Evolutionary conservation across 2,797 vertebrate species (phyloP).

Genomic region (Nyctalus aviator): DNA sequence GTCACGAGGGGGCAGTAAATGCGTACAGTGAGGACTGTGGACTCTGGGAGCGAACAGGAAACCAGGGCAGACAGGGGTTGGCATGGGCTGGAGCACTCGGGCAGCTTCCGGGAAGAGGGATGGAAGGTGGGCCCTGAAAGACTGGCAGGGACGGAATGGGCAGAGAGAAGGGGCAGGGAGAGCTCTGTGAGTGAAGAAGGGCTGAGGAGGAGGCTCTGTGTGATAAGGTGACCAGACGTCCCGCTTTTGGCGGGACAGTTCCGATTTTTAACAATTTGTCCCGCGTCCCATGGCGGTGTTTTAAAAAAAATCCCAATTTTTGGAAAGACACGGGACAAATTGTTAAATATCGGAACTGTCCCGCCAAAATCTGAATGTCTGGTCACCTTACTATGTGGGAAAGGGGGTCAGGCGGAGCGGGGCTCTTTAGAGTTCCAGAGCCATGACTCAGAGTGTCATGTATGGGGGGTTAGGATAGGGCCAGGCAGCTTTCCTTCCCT

Average conservation of each 20-base stretch:
- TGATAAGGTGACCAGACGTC: too few relatives aligned
- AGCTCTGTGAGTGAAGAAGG: background rate
- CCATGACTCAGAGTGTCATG: background rate
- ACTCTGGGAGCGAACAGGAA: background rate
- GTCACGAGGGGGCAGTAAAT: background rate
- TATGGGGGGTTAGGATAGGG: background rate
- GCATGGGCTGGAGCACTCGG: background rate
- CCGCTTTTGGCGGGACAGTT: too few relatives aligned
- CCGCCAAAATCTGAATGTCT: too few relatives aligned
- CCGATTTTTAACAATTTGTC: too few relatives aligned
- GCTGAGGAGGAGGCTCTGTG: background rate
- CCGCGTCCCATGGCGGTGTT: too few relatives aligned
- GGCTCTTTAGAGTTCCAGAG: background rate
- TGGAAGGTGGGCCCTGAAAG: background rate
- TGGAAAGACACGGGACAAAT: too few relatives aligned
- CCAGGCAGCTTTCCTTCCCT: background rate
- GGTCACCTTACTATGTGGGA: background rate
- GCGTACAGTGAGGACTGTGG: background rate
- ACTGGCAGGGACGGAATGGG: background rate
- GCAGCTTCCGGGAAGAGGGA: conserved; percentile 27
- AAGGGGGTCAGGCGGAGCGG: too few relatives aligned
- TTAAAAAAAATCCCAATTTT: too few relatives aligned
- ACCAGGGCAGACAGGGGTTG: background rate
- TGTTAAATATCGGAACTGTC: too few relatives aligned
- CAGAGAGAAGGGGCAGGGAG: background rate